Evolutionary conservation across 1,140 invertebrate species (phyloP).

Genomic region (Bradysia coprophila): DNA sequence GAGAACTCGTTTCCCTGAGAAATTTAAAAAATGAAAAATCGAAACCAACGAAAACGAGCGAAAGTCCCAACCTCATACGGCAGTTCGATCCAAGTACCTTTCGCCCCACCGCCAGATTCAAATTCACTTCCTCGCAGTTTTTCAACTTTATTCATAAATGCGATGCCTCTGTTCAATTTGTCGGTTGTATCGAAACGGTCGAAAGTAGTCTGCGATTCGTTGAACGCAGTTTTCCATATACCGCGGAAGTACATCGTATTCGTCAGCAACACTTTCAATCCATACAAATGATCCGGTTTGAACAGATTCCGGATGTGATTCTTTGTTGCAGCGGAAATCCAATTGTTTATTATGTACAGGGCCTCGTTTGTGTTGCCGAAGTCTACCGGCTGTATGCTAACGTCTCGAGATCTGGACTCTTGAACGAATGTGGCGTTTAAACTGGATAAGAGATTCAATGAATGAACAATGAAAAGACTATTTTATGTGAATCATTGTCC

Average conservation of each 20-base stretch:
- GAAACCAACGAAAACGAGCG: not conserved
- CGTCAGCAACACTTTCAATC: conserved; percentile 34
- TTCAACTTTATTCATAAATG: conserved; percentile 19
- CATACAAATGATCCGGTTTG: not conserved
- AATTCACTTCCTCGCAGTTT: conserved; percentile 6
- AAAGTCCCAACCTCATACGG: conserved; percentile 36
- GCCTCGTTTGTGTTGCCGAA: conserved; percentile 26
- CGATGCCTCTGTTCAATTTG: conserved; percentile 9
- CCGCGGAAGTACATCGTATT: conserved; percentile 66
- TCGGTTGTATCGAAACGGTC: conserved; percentile 31
- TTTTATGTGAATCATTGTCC: too few relatives aligned
- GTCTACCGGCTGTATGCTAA: conserved; percentile 21
- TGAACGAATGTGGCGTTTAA: not conserved
- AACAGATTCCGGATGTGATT: conserved; percentile 31
- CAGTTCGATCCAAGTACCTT: conserved; percentile 28
- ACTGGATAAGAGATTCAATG: not conserved
- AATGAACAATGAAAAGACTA: not conserved
- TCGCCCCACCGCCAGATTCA: conserved; percentile 15
- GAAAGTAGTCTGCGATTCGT: conserved; percentile 26
- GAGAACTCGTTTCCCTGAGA: conserved; percentile 33
- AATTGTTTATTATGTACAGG: conserved; percentile 35
- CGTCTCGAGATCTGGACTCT: conserved; percentile 4
- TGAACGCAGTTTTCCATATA: conserved; percentile 44
- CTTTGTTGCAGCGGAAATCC: conserved; percentile 36
- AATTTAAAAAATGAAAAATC: too few relatives aligned